These are phyloP conservation scores for Augochlorella aurata DNA, from an alignment of 2,888 invertebrate species.

Conservation along the genomic window DNA sequence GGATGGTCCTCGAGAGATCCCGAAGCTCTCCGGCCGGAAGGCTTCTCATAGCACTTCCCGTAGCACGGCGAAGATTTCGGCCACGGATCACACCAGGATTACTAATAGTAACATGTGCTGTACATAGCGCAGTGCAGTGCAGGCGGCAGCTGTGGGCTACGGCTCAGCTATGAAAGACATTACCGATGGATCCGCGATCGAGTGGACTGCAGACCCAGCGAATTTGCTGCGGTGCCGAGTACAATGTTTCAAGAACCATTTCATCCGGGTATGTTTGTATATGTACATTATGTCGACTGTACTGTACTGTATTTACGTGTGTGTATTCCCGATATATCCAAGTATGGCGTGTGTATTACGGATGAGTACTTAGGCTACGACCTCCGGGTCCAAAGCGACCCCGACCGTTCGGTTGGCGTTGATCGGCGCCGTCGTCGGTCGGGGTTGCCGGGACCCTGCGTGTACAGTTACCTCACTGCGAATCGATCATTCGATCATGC, in stretches of 20 bases:
- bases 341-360: conserved; percentile 70
- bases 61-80: no score
- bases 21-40: no score
- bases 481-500: conserved; percentile 21
- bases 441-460: conserved; percentile 15
- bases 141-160: conserved; percentile 81
- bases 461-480: conserved; percentile 44
- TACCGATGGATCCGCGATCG: conserved; percentile 73
- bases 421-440: neutral
- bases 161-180: conserved; percentile 78
- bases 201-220: conserved; percentile 75
- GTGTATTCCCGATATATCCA: conserved; percentile 79
- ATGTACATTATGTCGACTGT: conserved; percentile 80
- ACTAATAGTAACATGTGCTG: conserved; percentile 78
- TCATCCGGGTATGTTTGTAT: conserved; percentile 77
- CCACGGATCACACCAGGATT: conserved; percentile 75
- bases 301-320: conserved; percentile 79
- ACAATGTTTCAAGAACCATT: conserved; percentile 59
- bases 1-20: neutral
- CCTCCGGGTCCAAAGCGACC: conserved; percentile 18
- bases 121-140: conserved; percentile 81
- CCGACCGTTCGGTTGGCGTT: neutral
- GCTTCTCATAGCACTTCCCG: no score
- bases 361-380: conserved; percentile 52
- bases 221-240: conserved; percentile 67